Percentiles rank a stretch among this genome's conserved stretches.
phyloP scores from a whole-genome alignment of 2,797 vertebrate genomes.

The Liasis olivaceus region DNA sequence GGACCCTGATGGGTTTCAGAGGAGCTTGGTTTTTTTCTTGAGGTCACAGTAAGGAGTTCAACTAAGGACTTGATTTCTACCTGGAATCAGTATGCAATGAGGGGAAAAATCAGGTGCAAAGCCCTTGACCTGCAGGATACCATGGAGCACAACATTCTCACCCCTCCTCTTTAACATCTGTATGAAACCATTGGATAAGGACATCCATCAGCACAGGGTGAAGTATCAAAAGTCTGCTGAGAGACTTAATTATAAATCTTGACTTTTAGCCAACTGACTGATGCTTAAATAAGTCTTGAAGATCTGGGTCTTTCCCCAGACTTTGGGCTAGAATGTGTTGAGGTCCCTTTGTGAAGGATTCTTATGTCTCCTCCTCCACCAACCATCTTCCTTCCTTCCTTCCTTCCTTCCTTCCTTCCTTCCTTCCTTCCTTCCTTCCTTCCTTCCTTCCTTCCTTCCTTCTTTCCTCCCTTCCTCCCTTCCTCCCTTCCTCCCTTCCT shows the following conservation, averaged over 20 bases:
- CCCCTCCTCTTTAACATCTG: neutral
- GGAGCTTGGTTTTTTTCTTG: neutral
- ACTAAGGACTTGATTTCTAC: neutral
- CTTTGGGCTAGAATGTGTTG: neutral
- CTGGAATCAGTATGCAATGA: neutral
- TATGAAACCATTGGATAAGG: no score
- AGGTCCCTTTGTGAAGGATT: neutral
- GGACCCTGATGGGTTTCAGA: neutral
- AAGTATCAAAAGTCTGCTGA: no score
- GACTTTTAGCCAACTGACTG: neutral
- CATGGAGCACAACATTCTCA: neutral
- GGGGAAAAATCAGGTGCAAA: neutral
- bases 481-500: neutral
- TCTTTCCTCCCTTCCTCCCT: neutral
- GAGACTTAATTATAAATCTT: no score
- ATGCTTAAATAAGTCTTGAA: neutral
- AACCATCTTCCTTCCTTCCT: neutral
- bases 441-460: no score
- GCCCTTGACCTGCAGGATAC: neutral
- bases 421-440: neutral
- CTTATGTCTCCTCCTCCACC: neutral
- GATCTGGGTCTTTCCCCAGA: neutral
- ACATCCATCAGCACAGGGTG: no score
- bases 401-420: no score
- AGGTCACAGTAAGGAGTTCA: neutral